Evolutionary conservation across 2,113 vertebrate genomes (phyloP), one percentile per base, ranked within the genome.

Genomic region (Thomomys bottae): DNA sequence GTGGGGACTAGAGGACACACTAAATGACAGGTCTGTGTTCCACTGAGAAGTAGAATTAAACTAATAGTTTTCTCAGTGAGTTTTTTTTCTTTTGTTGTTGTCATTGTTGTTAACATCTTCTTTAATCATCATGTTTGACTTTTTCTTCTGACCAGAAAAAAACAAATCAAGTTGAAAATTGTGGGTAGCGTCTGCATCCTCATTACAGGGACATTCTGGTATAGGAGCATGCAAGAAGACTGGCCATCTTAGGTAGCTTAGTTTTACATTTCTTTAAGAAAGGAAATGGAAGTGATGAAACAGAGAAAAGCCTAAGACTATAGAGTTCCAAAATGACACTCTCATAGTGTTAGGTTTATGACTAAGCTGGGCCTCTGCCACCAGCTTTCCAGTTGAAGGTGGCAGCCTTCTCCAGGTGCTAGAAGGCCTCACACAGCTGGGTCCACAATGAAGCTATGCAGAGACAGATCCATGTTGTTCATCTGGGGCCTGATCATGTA

Each of bases 291-390:
- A 14, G 15, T 9, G 49, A 54, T 63, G 26, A n/a, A 21, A 32
- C 8, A 49, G 59, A 84, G 57, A 30, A 66, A 67, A 66, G 24
- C 3, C 34, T 30, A 59, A 26, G 36, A 34, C 0, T 40, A 30
- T 11, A 32, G 73, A 6, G 15, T 40, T 36, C 54, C 45, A 36
- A 71, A 66, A 73, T 10, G 23, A 89, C n/a, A 61, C 42, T 72
- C n/a, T 36, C 38, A 36, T 9, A 14, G 72, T 73, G 73, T 32
- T 5, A 4, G 4, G 2, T 18, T n/a, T n/a, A 42, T 59, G 6
- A n/a, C 5, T 4, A 3, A n/a, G 32, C 34, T 7, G n/a, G 26
- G 57, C 24, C 4, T 1, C n/a, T 17, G 30, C 28, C 5, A 2
- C 36, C 59, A 18, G 42, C 30, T 4, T 23, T 38, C 28, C 28